Evolutionary conservation across 2,888 invertebrate genomes (phyloP).

Genomic region (Pantelozetes paolii): DNA sequence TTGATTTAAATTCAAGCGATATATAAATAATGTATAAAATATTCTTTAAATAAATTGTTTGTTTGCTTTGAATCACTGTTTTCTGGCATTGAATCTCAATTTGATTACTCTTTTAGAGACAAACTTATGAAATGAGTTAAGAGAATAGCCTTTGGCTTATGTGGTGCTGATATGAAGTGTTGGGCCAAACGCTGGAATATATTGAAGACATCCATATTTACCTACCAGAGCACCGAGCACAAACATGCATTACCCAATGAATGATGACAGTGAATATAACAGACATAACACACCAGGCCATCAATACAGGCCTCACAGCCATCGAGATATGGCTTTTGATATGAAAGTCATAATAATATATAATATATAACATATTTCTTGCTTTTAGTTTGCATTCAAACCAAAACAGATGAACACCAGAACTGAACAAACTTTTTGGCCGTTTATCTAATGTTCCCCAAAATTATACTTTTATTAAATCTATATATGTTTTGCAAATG

Average conservation of each 20-base stretch:
- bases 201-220: neutral
- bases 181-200: neutral
- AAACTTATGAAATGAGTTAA: neutral
- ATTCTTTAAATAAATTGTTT: constrained; percentile 8
- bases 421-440: neutral
- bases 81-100: neutral
- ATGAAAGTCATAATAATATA: constrained; percentile 23
- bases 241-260: constrained; percentile 25
- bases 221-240: neutral
- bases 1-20: neutral
- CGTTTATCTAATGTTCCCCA: neutral
- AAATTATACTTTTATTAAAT: neutral
- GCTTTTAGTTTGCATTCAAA: neutral
- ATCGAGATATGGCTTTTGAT: constrained; percentile 1
- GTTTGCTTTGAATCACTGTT: neutral
- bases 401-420: neutral
- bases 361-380: neutral
- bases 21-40: constrained; percentile 26
- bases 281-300: neutral
- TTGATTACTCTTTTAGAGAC: neutral
- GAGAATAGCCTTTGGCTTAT: constrained; percentile 12
- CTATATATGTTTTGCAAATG: neutral
- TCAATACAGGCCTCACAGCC: constrained; percentile 2
- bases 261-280: constrained; percentile 21
- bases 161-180: neutral